These are phyloP conservation scores for Vimba vimba DNA, from an alignment of 2,113 vertebrate genomes.

Conservation along the genomic window DNA sequence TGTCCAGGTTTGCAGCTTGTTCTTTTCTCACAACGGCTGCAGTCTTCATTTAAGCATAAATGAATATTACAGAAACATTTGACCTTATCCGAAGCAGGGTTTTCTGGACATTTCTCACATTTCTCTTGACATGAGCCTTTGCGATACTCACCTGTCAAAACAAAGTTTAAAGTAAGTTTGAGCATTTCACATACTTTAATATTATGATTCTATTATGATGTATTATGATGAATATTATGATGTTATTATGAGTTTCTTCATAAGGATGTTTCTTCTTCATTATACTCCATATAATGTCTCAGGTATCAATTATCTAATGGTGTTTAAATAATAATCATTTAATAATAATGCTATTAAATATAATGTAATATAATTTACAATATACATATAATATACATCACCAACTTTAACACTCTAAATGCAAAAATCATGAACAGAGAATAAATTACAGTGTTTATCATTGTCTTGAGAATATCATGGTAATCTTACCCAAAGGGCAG, in stretches of 20 bases:
- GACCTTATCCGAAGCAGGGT: too few species aligned
- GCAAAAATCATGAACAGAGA: not conserved
- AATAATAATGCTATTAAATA: too few species aligned
- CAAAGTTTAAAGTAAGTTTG: not conserved
- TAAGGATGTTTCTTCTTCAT: not conserved
- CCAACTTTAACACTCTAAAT: not conserved
- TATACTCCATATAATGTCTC: not conserved
- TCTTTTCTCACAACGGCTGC: too few species aligned
- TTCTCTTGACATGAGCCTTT: not conserved
- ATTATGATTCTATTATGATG: too few species aligned
- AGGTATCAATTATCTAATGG: not conserved
- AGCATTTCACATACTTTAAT: not conserved
- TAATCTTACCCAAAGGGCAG: constrained; percentile 71
- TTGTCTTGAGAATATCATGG: not conserved
- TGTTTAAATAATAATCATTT: not conserved
- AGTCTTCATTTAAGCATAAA: not conserved
- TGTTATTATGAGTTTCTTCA: not conserved
- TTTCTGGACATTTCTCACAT: constrained; percentile 28
- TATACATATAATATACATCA: too few species aligned
- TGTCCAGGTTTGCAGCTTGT: constrained; percentile 17
- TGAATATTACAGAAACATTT: constrained; percentile 10
- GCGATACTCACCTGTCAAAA: constrained; percentile 33
- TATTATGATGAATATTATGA: too few species aligned
- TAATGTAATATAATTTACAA: too few species aligned
- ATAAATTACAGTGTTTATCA: not conserved